Conservation (phyloP, 2,113 vertebrate genomes). For the Struthidea cinerea region DNA sequence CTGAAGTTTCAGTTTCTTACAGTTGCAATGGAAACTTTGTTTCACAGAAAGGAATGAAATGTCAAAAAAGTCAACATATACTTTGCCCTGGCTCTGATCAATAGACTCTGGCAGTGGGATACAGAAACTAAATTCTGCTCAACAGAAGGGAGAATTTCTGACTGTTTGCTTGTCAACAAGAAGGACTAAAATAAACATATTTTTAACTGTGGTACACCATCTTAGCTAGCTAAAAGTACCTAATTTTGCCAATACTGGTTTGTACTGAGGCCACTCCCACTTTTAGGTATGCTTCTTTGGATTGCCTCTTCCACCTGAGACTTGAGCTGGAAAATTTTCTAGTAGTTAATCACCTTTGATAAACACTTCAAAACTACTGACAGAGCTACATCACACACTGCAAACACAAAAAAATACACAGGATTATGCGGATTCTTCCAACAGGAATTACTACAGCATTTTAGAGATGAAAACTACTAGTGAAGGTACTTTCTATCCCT, state of each 20-base stretch:
- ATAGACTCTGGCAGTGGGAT: background rate
- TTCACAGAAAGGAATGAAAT: background rate
- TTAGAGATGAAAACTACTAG: background rate
- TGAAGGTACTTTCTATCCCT: background rate
- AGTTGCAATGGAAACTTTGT: background rate
- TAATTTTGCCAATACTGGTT: background rate
- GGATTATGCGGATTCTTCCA: background rate
- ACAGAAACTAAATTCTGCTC: background rate
- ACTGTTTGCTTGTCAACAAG: background rate
- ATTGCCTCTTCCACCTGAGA: background rate
- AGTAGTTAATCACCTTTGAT: background rate
- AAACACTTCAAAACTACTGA: background rate
- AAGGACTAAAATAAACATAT: background rate
- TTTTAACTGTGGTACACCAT: background rate
- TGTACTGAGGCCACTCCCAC: background rate
- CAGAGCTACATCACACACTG: background rate
- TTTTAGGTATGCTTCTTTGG: background rate
- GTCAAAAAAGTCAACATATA: background rate
- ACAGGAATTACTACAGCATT: background rate
- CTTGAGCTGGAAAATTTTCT: background rate
- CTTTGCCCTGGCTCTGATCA: background rate
- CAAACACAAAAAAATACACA: background rate
- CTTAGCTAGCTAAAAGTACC: background rate
- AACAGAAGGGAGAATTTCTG: background rate
- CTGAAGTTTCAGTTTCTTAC: background rate